These are phyloP conservation scores for Lophochroa leadbeateri DNA, from an alignment of 2,113 vertebrate species.

Conservation along the genomic window DNA sequence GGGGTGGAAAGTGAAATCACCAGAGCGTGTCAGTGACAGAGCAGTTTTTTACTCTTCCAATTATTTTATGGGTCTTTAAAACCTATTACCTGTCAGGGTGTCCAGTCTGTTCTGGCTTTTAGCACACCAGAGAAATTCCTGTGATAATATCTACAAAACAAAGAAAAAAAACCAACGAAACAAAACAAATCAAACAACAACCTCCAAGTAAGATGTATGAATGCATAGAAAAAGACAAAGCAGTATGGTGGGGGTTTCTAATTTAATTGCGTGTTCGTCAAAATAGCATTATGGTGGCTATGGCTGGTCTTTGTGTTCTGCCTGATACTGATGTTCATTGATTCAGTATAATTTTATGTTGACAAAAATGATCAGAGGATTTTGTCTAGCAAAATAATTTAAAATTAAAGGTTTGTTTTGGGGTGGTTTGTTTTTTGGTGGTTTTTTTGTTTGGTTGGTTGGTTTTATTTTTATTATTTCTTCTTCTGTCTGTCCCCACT, in stretches of 20 bases:
- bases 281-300: not conserved
- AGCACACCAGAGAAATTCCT: not conserved
- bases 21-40: not conserved
- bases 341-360: not conserved
- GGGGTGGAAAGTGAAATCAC: not conserved
- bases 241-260: not conserved
- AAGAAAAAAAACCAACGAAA: not conserved
- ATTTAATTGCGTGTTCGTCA: not conserved
- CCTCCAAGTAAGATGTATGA: not conserved
- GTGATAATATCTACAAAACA: not conserved
- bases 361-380: not conserved
- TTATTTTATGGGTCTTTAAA: not conserved
- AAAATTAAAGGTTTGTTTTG: not conserved
- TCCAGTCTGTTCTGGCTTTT: not conserved
- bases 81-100: not conserved
- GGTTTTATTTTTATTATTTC: not conserved
- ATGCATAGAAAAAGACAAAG: not conserved
- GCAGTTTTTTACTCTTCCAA: not conserved
- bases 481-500: not conserved
- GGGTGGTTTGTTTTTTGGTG: not conserved
- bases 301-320: not conserved
- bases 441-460: too few relatives aligned
- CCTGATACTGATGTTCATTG: not conserved
- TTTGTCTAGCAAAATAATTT: conserved; percentile 20
- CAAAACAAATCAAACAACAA: not conserved